Evolutionary conservation across 2,113 vertebrate genomes (phyloP).

Genomic region (Caracal caracal): DNA sequence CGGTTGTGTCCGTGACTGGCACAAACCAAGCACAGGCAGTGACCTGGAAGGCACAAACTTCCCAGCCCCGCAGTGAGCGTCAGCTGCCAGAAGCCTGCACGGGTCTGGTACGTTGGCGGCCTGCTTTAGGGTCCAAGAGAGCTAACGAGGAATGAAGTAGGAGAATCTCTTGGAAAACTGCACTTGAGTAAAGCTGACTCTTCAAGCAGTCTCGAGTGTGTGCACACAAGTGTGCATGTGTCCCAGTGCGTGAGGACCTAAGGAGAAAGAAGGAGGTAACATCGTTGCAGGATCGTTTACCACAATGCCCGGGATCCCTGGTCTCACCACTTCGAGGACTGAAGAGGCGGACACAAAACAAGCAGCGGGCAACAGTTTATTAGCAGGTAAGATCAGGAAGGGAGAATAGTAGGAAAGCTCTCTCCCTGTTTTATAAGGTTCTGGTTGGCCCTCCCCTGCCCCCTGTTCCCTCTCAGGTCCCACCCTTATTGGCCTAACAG

Average conservation of each 20-base stretch:
- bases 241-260: not conserved
- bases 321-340: no score
- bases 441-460: no score
- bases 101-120: conserved; percentile 92
- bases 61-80: conserved; percentile 92
- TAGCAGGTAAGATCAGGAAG: no score
- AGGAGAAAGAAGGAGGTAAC: not conserved
- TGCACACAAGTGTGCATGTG: not conserved
- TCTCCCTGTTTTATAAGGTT: no score
- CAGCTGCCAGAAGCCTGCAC: conserved; percentile 93
- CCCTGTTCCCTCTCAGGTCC: no score
- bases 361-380: no score
- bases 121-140: conserved; percentile 83
- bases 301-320: no score
- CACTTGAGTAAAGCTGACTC: conserved; percentile 2
- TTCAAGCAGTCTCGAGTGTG: conserved; percentile 46
- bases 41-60: conserved; percentile 91
- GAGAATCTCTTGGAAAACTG: not conserved
- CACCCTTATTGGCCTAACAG: no score
- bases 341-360: no score
- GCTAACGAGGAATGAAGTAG: conserved; percentile 61
- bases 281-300: no score
- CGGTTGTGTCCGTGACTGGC: conserved; percentile 93
- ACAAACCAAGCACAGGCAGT: conserved; percentile 91
- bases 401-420: no score